Evolutionary conservation across 2,113 vertebrate species (phyloP), one percentile per base, ranked within the genome.

Genomic region (Helogale parvula): DNA sequence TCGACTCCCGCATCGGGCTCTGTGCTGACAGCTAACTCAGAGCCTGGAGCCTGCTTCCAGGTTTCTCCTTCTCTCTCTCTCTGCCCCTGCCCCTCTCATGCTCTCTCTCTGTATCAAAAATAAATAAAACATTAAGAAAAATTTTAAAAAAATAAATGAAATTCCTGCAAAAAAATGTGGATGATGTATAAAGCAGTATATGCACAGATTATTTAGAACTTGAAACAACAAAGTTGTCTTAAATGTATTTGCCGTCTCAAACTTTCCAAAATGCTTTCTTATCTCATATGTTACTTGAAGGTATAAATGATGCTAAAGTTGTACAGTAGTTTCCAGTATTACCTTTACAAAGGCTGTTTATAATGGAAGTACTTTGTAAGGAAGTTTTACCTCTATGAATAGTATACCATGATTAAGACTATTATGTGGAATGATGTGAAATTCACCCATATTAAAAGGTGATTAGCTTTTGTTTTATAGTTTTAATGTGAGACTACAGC

Each of bases 401-500:
- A 57, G 25, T 79, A 38, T 71, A 63, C 9, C 3, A n/a, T 82
- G 54, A 89, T 92, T 79, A 86, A 87, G 35, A 71, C n/a, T 72
- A 27, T 29, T 45, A 25, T 57, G 12, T 82, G 25, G 45, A 71
- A 83, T 74, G 33, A 79, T 83, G 5, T 68, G 69, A 93, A 88
- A 74, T 82, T 89, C 47, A 50, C 47, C 11, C 2, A 65, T 54
- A 72, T 89, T 82, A 33, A 79, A 84, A 50, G 3, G 2, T 76
- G 93, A 94, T 91, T 94, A 47, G 12, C 19, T 86, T 90, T 90
- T 60, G 29, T 50, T 94, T 93, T 63, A 38, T 50, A 82, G 38
- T 83, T 92, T 92, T 79, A 95, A 47, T 25, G 29, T 5, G 9
- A 77, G 87, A 82, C 82, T 92, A 3, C 9, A 50, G 47, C 33